Evolutionary conservation across 53 echinoderm and acorn worm species (phyloP).

Genomic region (Glandiceps talaboti): DNA sequence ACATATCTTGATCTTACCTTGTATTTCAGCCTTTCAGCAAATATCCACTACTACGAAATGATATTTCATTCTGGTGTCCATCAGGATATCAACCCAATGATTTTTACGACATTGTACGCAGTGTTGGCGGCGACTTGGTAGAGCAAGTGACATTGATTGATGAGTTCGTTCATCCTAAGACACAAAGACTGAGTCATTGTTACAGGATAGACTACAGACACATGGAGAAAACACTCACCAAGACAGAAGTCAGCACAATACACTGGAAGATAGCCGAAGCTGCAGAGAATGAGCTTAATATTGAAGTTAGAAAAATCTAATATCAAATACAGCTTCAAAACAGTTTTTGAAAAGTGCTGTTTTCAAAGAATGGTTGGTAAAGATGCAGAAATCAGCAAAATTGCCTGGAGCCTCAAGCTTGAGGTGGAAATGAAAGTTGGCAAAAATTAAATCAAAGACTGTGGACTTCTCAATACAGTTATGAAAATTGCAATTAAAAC

Average conservation of each 20-base stretch:
- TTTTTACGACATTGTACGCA: constrained; percentile 87
- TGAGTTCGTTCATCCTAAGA: constrained; percentile 80
- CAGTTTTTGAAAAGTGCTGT: too few species aligned
- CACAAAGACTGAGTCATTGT: constrained; percentile 56
- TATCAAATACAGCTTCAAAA: too few species aligned
- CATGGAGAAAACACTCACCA: constrained; percentile 83
- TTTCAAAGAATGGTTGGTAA: too few species aligned
- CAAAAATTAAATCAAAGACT: too few species aligned
- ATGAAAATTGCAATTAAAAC: too few species aligned
- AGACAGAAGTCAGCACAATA: constrained; percentile 48
- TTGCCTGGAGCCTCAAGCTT: too few species aligned
- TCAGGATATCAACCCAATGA: constrained; percentile 58
- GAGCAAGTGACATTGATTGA: constrained; percentile 74
- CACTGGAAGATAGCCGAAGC: constrained; percentile 35
- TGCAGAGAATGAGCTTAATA: constrained; percentile 32
- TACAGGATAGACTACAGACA: constrained; percentile 83
- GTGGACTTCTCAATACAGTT: too few species aligned
- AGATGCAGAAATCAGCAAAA: too few species aligned
- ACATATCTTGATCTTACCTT: not conserved
- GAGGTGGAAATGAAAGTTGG: too few species aligned
- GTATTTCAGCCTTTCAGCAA: constrained; percentile 80
- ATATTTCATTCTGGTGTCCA: constrained; percentile 77
- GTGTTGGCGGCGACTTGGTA: constrained; percentile 74
- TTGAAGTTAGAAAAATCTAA: constrained; percentile 38
- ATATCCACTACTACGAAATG: constrained; percentile 72